phyloP scores from a whole-genome alignment of 2,888 invertebrate species.

The Drosophila emarginata region DNA sequence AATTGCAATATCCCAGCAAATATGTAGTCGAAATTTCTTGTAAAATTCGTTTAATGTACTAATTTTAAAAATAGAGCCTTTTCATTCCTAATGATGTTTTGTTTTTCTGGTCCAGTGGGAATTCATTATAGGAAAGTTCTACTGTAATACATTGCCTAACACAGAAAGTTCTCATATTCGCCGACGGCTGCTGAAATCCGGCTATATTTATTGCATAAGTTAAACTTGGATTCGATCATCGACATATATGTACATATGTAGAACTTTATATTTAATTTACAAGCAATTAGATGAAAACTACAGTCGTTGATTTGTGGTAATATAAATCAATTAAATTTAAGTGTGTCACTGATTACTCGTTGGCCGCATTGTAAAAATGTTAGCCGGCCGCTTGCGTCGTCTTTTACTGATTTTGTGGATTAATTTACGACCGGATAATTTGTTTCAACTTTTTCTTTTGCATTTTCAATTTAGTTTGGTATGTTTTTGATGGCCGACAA shows the following conservation, averaged over 20 bases:
- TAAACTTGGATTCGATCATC: conserved; percentile 10
- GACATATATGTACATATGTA: neutral
- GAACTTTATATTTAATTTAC: conserved; percentile 67
- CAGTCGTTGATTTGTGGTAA: conserved; percentile 67
- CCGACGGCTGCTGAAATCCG: too few relatives aligned
- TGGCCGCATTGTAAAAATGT: conserved; percentile 28
- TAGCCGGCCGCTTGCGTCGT: neutral
- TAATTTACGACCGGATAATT: conserved; percentile 35
- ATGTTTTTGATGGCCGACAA: neutral
- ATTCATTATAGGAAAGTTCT: too few relatives aligned
- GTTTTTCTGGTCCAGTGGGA: too few relatives aligned
- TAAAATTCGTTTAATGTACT: too few relatives aligned
- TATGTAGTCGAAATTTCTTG: too few relatives aligned
- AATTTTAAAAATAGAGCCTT: too few relatives aligned
- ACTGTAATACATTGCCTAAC: too few relatives aligned
- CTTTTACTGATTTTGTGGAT: neutral
- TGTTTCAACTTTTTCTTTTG: neutral
- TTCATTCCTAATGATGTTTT: too few relatives aligned
- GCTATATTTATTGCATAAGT: too few relatives aligned
- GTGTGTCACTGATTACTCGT: conserved; percentile 71
- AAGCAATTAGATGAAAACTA: conserved; percentile 67
- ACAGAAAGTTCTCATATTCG: too few relatives aligned
- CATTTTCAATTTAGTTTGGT: neutral
- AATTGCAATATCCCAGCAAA: too few relatives aligned
- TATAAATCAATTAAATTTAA: conserved; percentile 78